These are phyloP conservation scores for Barypeithes pellucidus DNA, from an alignment of 2,888 invertebrate genomes.

Conservation along the genomic window DNA sequence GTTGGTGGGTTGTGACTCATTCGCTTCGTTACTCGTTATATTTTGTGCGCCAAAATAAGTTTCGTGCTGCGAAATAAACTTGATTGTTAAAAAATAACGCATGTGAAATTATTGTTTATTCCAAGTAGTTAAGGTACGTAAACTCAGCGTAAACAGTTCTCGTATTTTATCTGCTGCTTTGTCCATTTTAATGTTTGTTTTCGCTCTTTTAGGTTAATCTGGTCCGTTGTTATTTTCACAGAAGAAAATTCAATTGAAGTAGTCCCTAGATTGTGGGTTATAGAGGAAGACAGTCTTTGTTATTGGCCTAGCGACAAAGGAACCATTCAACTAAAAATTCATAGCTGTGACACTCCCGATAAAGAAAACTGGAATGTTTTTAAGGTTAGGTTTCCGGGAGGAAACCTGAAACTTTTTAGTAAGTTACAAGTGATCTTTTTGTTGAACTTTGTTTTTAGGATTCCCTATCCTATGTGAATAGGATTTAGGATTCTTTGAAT, in stretches of 20 bases:
- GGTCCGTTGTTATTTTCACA: neutral
- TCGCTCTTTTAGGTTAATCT: neutral
- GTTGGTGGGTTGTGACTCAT: too few species aligned
- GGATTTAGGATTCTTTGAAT: too few species aligned
- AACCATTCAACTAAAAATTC: neutral
- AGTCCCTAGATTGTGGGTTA: neutral
- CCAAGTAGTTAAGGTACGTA: too few species aligned
- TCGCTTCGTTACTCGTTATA: too few species aligned
- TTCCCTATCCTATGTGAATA: too few species aligned
- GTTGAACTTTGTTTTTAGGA: too few species aligned
- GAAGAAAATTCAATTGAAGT: neutral
- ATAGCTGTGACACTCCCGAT: neutral
- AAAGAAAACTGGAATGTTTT: neutral
- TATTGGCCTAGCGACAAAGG: neutral
- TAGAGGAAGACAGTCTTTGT: neutral
- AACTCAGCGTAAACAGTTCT: too few species aligned
- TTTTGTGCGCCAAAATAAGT: too few species aligned
- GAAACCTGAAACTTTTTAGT: neutral
- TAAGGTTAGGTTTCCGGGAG: neutral
- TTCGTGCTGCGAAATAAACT: too few species aligned
- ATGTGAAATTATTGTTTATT: too few species aligned
- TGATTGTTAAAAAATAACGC: too few species aligned
- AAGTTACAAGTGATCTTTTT: too few species aligned
- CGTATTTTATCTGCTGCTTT: neutral
- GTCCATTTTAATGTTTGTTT: neutral